Conservation (phyloP, 2,888 invertebrate genomes). For the Eristalinus sepulchralis region DNA sequence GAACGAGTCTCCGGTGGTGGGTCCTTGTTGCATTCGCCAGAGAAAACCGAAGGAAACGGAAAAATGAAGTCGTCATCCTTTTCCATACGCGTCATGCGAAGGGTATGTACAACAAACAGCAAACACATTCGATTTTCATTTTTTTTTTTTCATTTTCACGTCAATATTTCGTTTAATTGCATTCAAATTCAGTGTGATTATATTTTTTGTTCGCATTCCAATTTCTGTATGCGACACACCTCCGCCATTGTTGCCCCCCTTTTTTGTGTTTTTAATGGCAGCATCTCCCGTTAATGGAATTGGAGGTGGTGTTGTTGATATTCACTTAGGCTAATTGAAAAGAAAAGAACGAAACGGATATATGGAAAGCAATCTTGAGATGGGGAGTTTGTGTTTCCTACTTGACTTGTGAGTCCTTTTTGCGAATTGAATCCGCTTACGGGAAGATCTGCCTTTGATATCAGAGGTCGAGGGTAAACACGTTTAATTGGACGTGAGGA, state of each 20-base stretch:
- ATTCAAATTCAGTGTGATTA: neutral
- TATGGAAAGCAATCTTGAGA: neutral
- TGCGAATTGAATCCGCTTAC: conserved; percentile 8
- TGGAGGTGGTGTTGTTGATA: conserved; percentile 13
- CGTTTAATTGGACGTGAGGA: neutral
- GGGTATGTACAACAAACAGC: conserved; percentile 49
- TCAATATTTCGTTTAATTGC: neutral
- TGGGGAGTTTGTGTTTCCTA: neutral
- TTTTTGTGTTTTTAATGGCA: neutral
- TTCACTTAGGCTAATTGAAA: conserved; percentile 37
- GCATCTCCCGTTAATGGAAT: neutral
- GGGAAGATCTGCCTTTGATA: neutral
- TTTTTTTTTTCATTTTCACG: neutral
- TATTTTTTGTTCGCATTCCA: neutral
- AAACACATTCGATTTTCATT: neutral
- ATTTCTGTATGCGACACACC: conserved; percentile 6
- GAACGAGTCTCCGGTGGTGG: neutral
- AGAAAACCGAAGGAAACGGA: neutral
- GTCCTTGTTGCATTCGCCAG: conserved; percentile 25
- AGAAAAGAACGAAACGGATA: neutral
- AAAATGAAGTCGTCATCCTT: conserved; percentile 70
- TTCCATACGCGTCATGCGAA: conserved; percentile 70
- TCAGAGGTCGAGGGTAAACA: neutral
- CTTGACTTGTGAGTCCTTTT: neutral
- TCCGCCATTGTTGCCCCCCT: neutral